These are phyloP conservation scores for Eidolon dupreanum DNA, from an alignment of 2,797 vertebrate species.

Conservation along the genomic window DNA sequence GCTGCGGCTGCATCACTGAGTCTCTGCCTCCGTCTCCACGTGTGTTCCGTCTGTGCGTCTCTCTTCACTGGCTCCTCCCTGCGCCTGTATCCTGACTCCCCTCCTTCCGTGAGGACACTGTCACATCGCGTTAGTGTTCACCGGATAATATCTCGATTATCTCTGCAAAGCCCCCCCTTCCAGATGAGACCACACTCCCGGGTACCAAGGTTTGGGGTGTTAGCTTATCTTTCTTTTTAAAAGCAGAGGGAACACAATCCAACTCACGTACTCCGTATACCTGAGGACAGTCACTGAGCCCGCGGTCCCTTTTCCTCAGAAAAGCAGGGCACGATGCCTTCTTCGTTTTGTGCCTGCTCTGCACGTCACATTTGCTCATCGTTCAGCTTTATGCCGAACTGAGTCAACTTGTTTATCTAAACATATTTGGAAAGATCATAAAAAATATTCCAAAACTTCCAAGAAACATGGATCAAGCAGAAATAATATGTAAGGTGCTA, in stretches of 20 bases:
- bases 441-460: background rate
- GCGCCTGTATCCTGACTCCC: too few relatives aligned
- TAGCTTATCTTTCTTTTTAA: background rate
- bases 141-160: background rate
- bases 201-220: background rate
- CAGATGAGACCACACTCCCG: background rate
- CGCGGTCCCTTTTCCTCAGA: too few relatives aligned
- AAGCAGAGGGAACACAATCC: background rate
- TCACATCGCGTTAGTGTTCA: background rate
- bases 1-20: background rate
- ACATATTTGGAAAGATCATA: background rate
- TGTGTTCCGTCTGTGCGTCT: background rate
- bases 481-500: background rate
- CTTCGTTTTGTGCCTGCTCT: background rate
- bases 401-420: background rate
- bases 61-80: background rate
- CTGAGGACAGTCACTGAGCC: background rate
- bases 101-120: background rate
- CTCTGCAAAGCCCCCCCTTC: background rate
- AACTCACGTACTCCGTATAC: rapidly evolving
- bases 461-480: background rate
- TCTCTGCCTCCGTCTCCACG: background rate
- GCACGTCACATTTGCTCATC: background rate
- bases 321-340: rapidly evolving
- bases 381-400: background rate